Evolutionary conservation across 2,797 vertebrate species (phyloP), one percentile per base, ranked within the genome.

Genomic region (Threskiornis aethiopicus): DNA sequence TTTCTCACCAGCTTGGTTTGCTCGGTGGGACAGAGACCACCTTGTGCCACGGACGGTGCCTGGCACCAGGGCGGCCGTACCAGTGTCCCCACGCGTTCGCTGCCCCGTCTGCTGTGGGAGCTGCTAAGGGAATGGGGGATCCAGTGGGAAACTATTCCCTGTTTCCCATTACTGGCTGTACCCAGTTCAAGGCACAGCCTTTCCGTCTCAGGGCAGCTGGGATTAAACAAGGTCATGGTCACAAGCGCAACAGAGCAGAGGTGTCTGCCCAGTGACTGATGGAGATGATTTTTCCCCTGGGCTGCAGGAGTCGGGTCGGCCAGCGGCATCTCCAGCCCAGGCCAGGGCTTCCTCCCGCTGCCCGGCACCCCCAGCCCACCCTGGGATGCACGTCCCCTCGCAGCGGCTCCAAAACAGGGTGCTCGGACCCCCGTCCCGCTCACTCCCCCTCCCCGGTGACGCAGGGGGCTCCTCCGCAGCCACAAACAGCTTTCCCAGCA

Each of bases 391-490:
- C 20, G 29, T 9, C 49, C 73, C 46, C 19, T 10, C 0, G 0
- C 26, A 66, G 31, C 14, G 1, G 24, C 80, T 57, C 84, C 65
- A 69, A 47, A 57, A 3, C 42, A 18, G 66, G 44, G 29, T 7
- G 19, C 14, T 2, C 0, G 4, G 37, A 14, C 31, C 10, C 9
- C 8, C 0, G 0, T 16, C 18, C 33, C 1, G 0, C 54, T 17
- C 44, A 10, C 9, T 11, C 17, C 33, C 80, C 25, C n/a, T 51
- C 39, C 16, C 35, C 3, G 0, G n/a, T 0, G 37, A 29, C 28
- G 3, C 33, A 0, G 64, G 22, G 12, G 10, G 31, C 69, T 49
- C n/a, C 65, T 79, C 61, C 2, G 2, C 67, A 71, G 59, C 71
- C 73, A 0, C 62, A 16, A 13, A 0, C 49, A 9, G 33, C 29